Percentiles rank a stretch among this genome's conserved stretches.
These are phyloP conservation scores for Eleginops maclovinus DNA, from an alignment of 2,113 vertebrate species.

Conservation along the genomic window DNA sequence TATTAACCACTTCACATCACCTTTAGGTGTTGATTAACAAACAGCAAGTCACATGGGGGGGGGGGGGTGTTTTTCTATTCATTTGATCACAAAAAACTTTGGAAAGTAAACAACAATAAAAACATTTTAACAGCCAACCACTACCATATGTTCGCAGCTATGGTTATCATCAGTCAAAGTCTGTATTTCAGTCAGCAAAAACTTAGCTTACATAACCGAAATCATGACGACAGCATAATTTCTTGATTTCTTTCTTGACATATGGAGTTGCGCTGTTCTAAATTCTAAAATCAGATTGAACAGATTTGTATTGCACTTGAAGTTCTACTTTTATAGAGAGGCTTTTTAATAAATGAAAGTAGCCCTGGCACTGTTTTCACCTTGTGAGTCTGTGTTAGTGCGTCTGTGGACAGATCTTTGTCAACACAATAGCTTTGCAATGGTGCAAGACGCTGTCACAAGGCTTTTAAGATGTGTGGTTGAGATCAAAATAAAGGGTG, in stretches of 20 bases:
- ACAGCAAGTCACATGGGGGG: slow-evolving; percentile 21
- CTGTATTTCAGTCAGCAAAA: not conserved
- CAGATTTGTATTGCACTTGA: not conserved
- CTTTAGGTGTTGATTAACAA: slow-evolving; percentile 37
- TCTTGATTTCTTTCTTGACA: not conserved
- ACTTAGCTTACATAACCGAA: not conserved
- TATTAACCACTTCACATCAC: slow-evolving; percentile 17
- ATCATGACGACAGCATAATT: not conserved
- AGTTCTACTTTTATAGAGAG: not conserved
- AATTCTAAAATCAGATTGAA: not conserved
- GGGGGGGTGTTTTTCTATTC: too few species aligned
- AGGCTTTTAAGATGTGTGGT: too few species aligned
- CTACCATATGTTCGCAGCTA: not conserved
- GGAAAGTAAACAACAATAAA: too few species aligned
- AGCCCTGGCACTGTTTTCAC: too few species aligned
- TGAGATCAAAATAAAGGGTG: too few species aligned
- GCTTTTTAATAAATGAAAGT: too few species aligned
- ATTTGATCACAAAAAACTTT: too few species aligned
- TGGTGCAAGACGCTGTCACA: too few species aligned
- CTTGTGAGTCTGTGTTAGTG: too few species aligned
- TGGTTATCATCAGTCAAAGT: not conserved
- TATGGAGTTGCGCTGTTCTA: not conserved
- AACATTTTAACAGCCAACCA: not conserved
- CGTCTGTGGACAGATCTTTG: too few species aligned
- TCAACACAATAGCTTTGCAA: too few species aligned